A percentile compares a stretch with the other conserved stretches of the same genome.
Conservation (phyloP, 2,113 vertebrate species). For the Rhinopomastus cyanomelas region DNA sequence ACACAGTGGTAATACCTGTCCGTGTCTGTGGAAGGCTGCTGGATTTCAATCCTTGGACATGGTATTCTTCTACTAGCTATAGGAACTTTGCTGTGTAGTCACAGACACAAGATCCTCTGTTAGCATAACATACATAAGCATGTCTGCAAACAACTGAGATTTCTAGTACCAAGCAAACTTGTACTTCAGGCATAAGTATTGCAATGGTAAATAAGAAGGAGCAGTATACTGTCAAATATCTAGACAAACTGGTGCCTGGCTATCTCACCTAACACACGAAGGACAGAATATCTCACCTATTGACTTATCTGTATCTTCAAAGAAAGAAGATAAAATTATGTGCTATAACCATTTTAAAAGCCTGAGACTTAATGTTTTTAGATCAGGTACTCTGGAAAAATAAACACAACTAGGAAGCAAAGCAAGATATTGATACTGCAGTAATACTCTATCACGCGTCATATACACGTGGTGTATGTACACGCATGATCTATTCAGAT, state of each 20-base stretch:
- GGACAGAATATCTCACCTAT: background rate
- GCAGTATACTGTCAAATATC: background rate
- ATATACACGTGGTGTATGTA: too few species aligned
- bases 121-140: conserved; percentile 55
- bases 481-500: background rate
- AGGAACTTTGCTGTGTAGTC: conserved; percentile 71
- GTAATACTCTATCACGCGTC: background rate
- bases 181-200: background rate
- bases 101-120: conserved; percentile 71
- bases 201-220: background rate
- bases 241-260: background rate
- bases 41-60: conserved; percentile 76
- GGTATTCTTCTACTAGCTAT: conserved; percentile 73
- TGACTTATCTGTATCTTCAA: background rate
- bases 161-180: conserved; percentile 22
- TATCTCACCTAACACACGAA: background rate
- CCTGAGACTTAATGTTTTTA: accelerated
- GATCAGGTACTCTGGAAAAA: background rate
- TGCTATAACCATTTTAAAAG: background rate
- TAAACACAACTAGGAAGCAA: background rate
- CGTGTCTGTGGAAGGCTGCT: conserved; percentile 74
- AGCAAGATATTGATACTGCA: background rate
- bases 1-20: conserved; percentile 69
- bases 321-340: background rate
- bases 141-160: conserved; percentile 29